phyloP scores from a whole-genome alignment of 2,888 invertebrate species.

The Nysson spinosus region DNA sequence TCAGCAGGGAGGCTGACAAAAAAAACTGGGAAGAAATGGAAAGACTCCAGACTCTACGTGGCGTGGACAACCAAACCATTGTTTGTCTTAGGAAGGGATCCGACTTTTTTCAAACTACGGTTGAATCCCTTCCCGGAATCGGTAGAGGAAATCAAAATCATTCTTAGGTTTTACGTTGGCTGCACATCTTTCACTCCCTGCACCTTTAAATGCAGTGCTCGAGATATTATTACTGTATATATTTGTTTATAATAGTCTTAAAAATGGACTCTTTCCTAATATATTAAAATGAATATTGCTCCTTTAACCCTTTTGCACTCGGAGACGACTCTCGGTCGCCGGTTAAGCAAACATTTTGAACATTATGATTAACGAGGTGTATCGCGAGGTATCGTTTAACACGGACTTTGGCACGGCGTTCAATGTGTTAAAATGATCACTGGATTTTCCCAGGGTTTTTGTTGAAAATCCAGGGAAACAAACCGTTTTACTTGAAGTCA shows the following conservation, averaged over 20 bases:
- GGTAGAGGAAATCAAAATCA: conserved; percentile 38
- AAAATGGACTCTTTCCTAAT: no score
- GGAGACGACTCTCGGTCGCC: no score
- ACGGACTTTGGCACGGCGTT: no score
- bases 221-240: not conserved
- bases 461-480: conserved; percentile 4
- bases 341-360: no score
- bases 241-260: not conserved
- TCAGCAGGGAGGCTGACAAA: conserved; percentile 25
- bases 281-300: not conserved
- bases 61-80: conserved; percentile 51
- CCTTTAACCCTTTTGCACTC: not conserved
- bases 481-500: no score
- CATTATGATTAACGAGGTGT: no score
- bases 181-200: not conserved
- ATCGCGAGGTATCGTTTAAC: no score
- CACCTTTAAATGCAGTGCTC: not conserved
- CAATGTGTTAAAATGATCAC: no score
- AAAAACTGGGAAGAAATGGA: conserved; percentile 27
- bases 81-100: conserved; percentile 49
- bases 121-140: conserved; percentile 53
- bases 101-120: conserved; percentile 32
- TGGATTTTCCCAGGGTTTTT: not conserved
- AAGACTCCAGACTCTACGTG: conserved; percentile 40
- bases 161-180: conserved; percentile 43